A percentile compares a stretch with the other conserved stretches of the same genome.
phyloP scores from a whole-genome alignment of 1,140 invertebrate species.

The Littorina saxatilis region DNA sequence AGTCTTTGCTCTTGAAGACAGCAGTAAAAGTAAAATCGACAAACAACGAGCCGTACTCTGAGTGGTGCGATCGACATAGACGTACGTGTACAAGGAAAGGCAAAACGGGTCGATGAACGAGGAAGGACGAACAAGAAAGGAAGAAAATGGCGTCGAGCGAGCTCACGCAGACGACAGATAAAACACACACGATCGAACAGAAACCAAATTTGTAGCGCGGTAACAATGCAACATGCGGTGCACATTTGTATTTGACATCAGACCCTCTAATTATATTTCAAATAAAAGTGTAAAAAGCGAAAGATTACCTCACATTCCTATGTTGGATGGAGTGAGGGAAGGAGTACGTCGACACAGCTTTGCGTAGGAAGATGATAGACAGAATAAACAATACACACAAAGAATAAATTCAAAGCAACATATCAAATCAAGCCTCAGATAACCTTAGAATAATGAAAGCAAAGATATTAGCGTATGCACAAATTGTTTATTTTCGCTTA shows the following conservation, averaged over 20 bases:
- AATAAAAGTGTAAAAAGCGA: too few relatives aligned
- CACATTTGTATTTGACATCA: too few relatives aligned
- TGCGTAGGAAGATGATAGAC: slow-evolving; percentile 34
- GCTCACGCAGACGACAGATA: slow-evolving; percentile 17
- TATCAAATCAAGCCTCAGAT: too few relatives aligned
- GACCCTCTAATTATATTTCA: too few relatives aligned
- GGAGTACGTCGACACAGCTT: slow-evolving; percentile 18
- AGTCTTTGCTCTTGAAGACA: neutral
- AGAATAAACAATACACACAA: slow-evolving; percentile 27
- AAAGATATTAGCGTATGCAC: neutral
- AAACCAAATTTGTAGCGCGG: too few relatives aligned
- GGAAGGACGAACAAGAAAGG: slow-evolving; percentile 41
- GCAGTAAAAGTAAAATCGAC: neutral
- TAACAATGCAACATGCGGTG: too few relatives aligned
- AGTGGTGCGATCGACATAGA: slow-evolving; percentile 6
- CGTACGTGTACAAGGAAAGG: slow-evolving; percentile 2
- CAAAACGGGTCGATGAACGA: slow-evolving; percentile 37
- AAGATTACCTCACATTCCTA: slow-evolving; percentile 37
- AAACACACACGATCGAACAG: neutral
- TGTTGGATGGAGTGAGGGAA: slow-evolving; percentile 38
- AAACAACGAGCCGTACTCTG: too few relatives aligned
- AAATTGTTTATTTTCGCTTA: slow-evolving; percentile 3
- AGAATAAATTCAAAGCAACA: neutral
- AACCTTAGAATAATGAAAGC: neutral
- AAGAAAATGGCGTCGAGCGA: slow-evolving; percentile 35